Conservation (phyloP, 2,113 vertebrate genomes). For the Ailurus styani region DNA sequence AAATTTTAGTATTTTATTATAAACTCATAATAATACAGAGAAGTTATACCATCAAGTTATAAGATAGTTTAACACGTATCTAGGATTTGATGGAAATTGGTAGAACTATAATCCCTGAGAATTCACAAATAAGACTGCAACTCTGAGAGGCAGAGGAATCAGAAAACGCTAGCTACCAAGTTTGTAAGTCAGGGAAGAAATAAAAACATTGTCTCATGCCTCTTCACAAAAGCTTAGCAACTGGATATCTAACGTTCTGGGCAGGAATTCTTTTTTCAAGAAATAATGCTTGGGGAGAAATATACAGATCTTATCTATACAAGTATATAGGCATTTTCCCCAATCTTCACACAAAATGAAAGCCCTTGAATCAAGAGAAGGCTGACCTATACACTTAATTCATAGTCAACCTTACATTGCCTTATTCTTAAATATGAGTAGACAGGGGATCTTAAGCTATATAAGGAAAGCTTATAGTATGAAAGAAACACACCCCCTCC, state of each 20-base stretch:
- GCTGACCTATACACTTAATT: neutral
- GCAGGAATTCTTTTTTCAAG: neutral
- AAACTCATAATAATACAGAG: neutral
- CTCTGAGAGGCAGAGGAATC: neutral
- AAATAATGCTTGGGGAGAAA: neutral
- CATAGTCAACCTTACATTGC: no score
- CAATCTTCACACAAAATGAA: neutral
- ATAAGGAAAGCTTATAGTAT: neutral
- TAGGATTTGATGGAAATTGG: neutral
- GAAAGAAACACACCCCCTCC: neutral
- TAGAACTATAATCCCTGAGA: neutral
- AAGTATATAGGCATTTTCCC: neutral
- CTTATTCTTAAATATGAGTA: neutral
- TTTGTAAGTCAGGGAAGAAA: neutral
- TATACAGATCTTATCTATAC: neutral
- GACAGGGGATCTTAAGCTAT: fast-evolving
- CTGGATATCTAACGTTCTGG: neutral
- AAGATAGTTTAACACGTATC: neutral
- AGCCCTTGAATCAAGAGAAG: neutral
- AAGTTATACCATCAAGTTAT: neutral
- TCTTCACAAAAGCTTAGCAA: neutral
- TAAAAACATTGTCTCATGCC: neutral
- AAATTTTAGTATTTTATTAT: neutral
- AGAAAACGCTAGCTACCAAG: neutral
- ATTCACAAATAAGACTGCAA: neutral